Conservation (phyloP, 2,888 invertebrate genomes). For the Patella pellucida region DNA sequence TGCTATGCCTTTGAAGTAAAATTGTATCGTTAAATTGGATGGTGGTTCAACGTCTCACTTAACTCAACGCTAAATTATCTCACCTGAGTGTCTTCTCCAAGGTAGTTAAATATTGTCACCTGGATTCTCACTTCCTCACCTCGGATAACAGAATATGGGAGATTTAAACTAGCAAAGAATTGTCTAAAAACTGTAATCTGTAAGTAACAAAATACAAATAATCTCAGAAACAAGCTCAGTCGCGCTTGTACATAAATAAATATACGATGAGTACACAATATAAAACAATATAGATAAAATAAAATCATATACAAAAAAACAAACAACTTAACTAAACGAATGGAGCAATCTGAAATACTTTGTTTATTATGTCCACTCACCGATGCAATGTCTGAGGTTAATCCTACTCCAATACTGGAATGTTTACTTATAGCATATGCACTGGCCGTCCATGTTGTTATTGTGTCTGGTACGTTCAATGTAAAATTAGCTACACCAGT, state of each 20-base stretch:
- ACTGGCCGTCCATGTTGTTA: conserved; percentile 87
- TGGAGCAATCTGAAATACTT: background rate
- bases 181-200: conserved; percentile 82
- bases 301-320: too few relatives aligned
- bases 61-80: conserved; percentile 15
- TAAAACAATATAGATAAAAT: too few relatives aligned
- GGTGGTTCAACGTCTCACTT: too few relatives aligned
- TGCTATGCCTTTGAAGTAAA: too few relatives aligned
- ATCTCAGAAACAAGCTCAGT: too few relatives aligned
- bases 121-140: conserved; percentile 91
- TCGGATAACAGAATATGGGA: conserved; percentile 88
- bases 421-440: conserved; percentile 82
- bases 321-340: too few relatives aligned
- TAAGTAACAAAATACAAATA: conserved; percentile 43
- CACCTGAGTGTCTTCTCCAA: conserved; percentile 77
- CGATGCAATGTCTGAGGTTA: conserved; percentile 78
- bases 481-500: conserved; percentile 73
- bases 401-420: conserved; percentile 81
- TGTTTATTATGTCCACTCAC: conserved; percentile 64
- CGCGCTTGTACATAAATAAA: too few relatives aligned
- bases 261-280: too few relatives aligned
- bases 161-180: conserved; percentile 85
- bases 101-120: conserved; percentile 88
- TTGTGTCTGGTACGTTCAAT: conserved; percentile 82
- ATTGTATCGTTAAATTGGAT: too few relatives aligned